A percentile compares a stretch with the other conserved stretches of the same genome.
Conservation (phyloP, 2,888 invertebrate genomes). For the Callyntrura guangdongensis region DNA sequence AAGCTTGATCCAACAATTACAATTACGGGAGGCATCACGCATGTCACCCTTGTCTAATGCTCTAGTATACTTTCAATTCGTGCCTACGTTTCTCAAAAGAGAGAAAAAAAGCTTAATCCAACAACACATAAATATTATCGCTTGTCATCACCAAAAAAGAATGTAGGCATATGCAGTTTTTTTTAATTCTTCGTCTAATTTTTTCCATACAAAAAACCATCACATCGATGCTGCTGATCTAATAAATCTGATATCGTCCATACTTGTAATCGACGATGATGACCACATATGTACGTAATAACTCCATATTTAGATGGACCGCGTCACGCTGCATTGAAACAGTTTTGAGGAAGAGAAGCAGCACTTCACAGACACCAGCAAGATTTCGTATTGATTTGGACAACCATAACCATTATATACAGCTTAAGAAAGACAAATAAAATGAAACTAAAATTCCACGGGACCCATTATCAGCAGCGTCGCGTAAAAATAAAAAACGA, state of each 20-base stretch:
- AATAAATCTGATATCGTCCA: constrained; percentile 43
- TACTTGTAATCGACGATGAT: neutral
- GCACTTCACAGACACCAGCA: neutral
- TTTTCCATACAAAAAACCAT: constrained; percentile 41
- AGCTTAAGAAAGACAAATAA: constrained; percentile 7
- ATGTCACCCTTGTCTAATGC: constrained; percentile 12
- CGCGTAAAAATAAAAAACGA: neutral
- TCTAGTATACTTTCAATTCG: neutral
- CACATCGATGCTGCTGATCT: constrained; percentile 20
- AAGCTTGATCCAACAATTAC: neutral
- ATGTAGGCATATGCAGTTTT: neutral
- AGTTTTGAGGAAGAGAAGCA: constrained; percentile 38
- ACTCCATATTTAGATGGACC: constrained; percentile 46
- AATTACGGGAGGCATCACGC: neutral
- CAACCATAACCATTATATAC: neutral
- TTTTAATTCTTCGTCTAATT: neutral
- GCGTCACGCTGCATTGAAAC: constrained; percentile 1
- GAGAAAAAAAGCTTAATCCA: neutral
- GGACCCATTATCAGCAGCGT: neutral
- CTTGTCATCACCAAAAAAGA: constrained; percentile 52
- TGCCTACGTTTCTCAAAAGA: neutral
- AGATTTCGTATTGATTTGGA: neutral
- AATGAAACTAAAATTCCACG: neutral
- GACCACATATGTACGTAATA: constrained; percentile 31
- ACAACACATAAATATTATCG: constrained; percentile 41